Evolutionary conservation across 2,113 vertebrate species (phyloP).

Genomic region (Chinchilla lanigera): DNA sequence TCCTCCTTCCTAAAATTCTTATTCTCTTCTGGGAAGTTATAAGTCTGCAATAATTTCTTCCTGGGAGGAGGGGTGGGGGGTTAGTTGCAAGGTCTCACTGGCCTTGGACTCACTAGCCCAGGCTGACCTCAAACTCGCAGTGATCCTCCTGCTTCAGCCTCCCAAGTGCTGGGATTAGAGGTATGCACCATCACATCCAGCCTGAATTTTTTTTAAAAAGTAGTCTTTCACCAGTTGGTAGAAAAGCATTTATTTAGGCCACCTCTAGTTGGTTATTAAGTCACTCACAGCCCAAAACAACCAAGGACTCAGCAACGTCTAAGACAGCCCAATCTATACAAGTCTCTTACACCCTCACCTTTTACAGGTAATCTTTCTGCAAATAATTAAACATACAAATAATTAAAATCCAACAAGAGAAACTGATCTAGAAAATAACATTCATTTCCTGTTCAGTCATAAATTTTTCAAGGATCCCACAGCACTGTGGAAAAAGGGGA

Average conservation of each 20-base stretch:
- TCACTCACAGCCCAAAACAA: slow-evolving; percentile 14
- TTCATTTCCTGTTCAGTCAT: slow-evolving; percentile 35
- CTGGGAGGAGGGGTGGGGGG: too few species aligned
- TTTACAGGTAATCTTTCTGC: slow-evolving; percentile 39
- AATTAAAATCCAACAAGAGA: slow-evolving; percentile 30
- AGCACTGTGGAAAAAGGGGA: neutral
- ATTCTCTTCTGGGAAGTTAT: neutral
- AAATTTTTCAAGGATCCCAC: slow-evolving; percentile 24
- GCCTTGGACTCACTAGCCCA: neutral
- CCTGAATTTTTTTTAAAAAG: neutral
- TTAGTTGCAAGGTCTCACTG: neutral
- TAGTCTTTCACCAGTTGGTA: neutral
- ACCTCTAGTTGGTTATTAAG: slow-evolving; percentile 5
- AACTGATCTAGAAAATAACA: neutral
- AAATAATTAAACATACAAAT: slow-evolving; percentile 25
- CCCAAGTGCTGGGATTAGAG: neutral
- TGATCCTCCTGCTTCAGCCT: neutral
- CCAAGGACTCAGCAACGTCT: neutral
- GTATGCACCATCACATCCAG: neutral
- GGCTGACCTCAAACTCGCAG: neutral
- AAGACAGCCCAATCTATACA: neutral
- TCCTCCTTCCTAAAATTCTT: neutral
- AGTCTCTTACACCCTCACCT: neutral
- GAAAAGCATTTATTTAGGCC: slow-evolving; percentile 27
- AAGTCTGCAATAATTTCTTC: neutral